Base-by-base conservation (phyloP, 2,888 invertebrate species). In the Tupiocoris notatus region DNA sequence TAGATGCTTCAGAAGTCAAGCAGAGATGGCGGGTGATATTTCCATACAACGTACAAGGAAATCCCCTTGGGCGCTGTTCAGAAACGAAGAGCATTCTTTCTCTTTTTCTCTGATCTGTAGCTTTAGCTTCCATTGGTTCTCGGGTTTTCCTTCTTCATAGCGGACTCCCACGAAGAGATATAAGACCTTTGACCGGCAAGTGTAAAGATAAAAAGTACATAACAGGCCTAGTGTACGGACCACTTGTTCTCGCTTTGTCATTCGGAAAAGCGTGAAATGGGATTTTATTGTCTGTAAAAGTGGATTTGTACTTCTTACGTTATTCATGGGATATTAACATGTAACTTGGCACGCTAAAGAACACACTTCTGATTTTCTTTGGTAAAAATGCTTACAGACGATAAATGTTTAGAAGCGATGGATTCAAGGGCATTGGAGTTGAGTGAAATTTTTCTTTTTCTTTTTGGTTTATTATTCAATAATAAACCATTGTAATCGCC, bases 141-240 rank as follows among this genome's bases (percentile, higher is more conserved):
- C 59, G n/a, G 18, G 6, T n/a, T 59, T 59, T 59, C 16, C 59
- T 54, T 54, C 18, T 59, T n/a, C 59, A n/a, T 18, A 59, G 59
- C 16, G 59, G 24, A 18, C 65, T 65, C 16, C 16, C n/a, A n/a
- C n/a, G n/a, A n/a, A n/a, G 16, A 61, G 39, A n/a, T 17, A 59
- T 59, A 61, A 71, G 20, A 57, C 58, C 71, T 71, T 71, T 71
- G 71, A 71, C 71, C 71, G 25, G 71, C 61, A 16, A 61, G 71
- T 71, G 71, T 71, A 25, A 66, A 66, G 66, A 66, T 24, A n/a
- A 54, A 66, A 54, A n/a, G 39, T 39, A 12, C 25, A 2, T 66
- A 20, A n/a, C 20, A 6, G 7, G 25, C 24, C 39, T 21, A 20
- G 39, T 54, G 7, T 1, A 20, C 66, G n/a, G 39, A 18, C 54